Percentiles rank a stretch among this genome's conserved stretches.
phyloP scores from a whole-genome alignment of 35 echinoderm and acorn worm genomes.

The Heliocidaris tuberculata region DNA sequence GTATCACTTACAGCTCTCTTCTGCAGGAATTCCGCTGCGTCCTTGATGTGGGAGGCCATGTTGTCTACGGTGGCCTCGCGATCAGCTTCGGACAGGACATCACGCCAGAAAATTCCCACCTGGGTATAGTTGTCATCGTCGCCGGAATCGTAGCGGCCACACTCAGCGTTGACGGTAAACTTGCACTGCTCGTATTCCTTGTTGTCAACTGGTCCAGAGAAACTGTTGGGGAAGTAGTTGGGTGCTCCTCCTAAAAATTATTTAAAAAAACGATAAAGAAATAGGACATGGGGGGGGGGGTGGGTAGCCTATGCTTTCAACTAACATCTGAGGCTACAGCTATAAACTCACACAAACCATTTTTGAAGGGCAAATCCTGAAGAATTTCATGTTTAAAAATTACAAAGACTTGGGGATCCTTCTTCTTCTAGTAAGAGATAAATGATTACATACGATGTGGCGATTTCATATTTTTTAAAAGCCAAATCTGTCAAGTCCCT shows the following conservation, averaged over 20 bases:
- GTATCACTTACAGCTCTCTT: constrained; percentile 73
- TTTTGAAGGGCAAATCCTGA: too few species aligned
- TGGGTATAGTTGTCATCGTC: constrained; percentile 94
- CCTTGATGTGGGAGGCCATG: constrained; percentile 87
- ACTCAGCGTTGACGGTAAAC: constrained; percentile 46
- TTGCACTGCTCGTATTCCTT: constrained; percentile 39
- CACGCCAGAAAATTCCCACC: constrained; percentile 69
- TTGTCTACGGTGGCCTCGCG: constrained; percentile 68
- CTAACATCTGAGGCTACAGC: too few species aligned
- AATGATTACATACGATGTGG: too few species aligned
- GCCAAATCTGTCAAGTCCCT: too few species aligned
- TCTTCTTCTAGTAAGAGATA: too few species aligned
- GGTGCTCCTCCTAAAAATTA: constrained; percentile 72
- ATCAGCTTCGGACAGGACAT: constrained; percentile 69
- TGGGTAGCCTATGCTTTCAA: too few species aligned
- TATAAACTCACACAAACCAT: too few species aligned
- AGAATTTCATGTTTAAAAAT: too few species aligned
- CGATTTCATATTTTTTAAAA: too few species aligned
- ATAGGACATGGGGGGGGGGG: neutral
- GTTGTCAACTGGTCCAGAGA: constrained; percentile 74
- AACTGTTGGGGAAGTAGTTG: constrained; percentile 99
- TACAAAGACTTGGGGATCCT: too few species aligned
- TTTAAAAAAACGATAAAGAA: neutral
- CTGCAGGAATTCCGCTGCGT: constrained; percentile 86
- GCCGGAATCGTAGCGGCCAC: constrained; percentile 70